Conservation (phyloP, 2,888 invertebrate genomes). For the Endomychus coccineus region DNA sequence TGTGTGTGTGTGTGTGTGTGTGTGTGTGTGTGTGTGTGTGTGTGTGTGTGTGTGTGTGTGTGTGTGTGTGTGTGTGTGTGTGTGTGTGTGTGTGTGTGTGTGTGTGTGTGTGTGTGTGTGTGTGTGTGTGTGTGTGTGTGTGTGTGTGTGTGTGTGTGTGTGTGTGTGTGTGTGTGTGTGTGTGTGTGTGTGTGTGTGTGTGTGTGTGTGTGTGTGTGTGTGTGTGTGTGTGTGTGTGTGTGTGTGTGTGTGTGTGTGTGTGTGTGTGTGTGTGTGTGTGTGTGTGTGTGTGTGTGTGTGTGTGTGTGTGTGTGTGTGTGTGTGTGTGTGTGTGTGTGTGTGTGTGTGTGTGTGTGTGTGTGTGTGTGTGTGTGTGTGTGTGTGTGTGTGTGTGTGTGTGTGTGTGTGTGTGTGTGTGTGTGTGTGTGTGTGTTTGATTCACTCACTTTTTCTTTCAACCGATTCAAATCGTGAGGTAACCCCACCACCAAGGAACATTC, state of each 20-base stretch:
- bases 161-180: constrained; percentile 1
- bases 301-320: constrained; percentile 1
- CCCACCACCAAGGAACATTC: too few relatives aligned
- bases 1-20: constrained; percentile 1
- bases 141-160: constrained; percentile 1
- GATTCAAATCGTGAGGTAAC: too few relatives aligned
- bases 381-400: constrained; percentile 1
- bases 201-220: constrained; percentile 1
- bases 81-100: constrained; percentile 1
- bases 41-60: constrained; percentile 1
- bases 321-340: constrained; percentile 1
- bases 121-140: constrained; percentile 1
- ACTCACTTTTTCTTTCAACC: too few relatives aligned
- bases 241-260: constrained; percentile 1
- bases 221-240: constrained; percentile 1
- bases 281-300: constrained; percentile 1
- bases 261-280: constrained; percentile 1
- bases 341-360: constrained; percentile 1
- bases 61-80: constrained; percentile 1
- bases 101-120: constrained; percentile 1
- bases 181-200: constrained; percentile 1
- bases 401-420: constrained; percentile 1
- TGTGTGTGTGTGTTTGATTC: too few relatives aligned
- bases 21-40: constrained; percentile 1
- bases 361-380: constrained; percentile 1